phyloP scores from a whole-genome alignment of 2,113 vertebrate species.

The Sapajus apella region DNA sequence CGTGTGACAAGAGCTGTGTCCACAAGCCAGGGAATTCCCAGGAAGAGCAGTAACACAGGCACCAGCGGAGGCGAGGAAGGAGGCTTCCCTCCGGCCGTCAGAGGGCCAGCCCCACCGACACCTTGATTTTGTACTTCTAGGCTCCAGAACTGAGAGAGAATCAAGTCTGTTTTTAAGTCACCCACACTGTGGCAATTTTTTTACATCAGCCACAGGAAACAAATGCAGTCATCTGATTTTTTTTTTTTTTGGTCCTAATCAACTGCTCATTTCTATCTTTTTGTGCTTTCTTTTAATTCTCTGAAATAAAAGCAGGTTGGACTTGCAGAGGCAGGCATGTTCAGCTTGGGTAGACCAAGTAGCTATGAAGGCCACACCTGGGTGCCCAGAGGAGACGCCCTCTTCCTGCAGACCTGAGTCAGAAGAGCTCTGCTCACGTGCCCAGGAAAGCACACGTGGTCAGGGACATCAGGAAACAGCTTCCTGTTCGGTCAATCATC shows the following conservation, averaged over 20 bases:
- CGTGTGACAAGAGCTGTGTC: neutral
- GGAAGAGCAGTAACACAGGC: too few relatives aligned
- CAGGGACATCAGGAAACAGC: rapidly evolving
- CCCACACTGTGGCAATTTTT: rapidly evolving
- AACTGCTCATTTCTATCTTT: rapidly evolving
- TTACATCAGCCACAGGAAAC: neutral
- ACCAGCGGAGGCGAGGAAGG: neutral
- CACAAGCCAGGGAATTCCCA: rapidly evolving
- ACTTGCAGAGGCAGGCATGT: rapidly evolving
- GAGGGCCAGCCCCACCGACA: rapidly evolving
- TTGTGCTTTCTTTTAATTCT: neutral
- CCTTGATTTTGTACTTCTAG: rapidly evolving
- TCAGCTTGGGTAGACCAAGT: rapidly evolving
- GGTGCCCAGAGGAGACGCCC: rapidly evolving
- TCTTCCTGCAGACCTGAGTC: neutral
- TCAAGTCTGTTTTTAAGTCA: neutral
- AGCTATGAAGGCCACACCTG: rapidly evolving
- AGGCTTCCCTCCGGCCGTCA: rapidly evolving
- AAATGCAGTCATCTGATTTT: neutral
- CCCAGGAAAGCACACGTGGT: rapidly evolving
- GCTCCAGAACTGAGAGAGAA: too few relatives aligned
- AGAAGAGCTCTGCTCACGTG: rapidly evolving
- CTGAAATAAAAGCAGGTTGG: too few relatives aligned
- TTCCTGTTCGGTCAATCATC: rapidly evolving
- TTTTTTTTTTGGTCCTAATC: neutral